A percentile compares a stretch with the other conserved stretches of the same genome.
These are phyloP conservation scores for Orthosia gracilis DNA, from an alignment of 2,888 invertebrate genomes.

Conservation along the genomic window DNA sequence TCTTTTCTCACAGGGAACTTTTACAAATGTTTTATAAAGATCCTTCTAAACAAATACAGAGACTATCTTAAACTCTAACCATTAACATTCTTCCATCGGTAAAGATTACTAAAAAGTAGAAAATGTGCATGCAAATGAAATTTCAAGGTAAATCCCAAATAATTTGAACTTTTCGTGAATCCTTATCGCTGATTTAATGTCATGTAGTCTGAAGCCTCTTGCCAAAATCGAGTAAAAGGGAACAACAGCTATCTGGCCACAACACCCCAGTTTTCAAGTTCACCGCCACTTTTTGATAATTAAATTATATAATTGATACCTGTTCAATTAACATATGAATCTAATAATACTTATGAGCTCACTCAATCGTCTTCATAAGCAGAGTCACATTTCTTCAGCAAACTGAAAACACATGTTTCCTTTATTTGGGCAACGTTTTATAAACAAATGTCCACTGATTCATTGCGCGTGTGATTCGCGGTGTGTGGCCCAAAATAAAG, in stretches of 20 bases:
- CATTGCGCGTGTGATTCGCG: conserved; percentile 70
- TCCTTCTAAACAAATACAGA: too few species aligned
- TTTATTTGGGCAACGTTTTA: conserved; percentile 70
- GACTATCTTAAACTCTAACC: too few species aligned
- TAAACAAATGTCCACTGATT: conserved; percentile 76
- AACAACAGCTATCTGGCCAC: not conserved
- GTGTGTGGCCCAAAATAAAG: conserved; percentile 47
- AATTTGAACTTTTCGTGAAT: too few species aligned
- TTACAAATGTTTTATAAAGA: too few species aligned
- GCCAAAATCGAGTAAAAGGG: not conserved
- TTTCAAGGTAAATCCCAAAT: too few species aligned
- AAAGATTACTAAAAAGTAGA: too few species aligned
- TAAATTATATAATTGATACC: too few species aligned
- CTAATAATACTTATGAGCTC: conserved; percentile 40
- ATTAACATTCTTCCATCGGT: too few species aligned
- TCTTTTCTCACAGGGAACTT: too few species aligned
- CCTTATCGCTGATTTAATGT: too few species aligned
- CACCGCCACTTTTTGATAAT: not conserved
- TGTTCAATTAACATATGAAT: not conserved
- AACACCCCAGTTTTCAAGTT: not conserved
- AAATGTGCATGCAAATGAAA: too few species aligned
- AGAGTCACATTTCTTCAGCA: conserved; percentile 63
- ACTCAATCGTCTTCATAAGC: conserved; percentile 54
- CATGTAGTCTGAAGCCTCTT: too few species aligned
- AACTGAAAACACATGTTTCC: conserved; percentile 73